Evolutionary conservation across 2,113 vertebrate genomes (phyloP), one percentile per base, ranked within the genome.

Genomic region (Tenebrosternarchus preto): DNA sequence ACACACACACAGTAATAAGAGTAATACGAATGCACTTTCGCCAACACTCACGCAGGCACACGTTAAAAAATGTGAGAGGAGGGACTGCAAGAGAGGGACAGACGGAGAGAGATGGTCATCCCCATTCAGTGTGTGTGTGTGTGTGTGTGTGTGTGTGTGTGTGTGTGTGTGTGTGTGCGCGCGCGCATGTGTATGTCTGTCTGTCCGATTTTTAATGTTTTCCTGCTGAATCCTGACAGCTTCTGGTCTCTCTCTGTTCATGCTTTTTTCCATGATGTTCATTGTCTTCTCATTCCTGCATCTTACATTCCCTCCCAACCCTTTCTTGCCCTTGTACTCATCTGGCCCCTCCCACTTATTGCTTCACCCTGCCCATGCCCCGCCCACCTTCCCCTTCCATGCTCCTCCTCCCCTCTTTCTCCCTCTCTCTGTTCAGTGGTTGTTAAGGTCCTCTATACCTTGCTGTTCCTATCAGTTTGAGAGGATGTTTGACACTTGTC

Each of bases 381-480:
- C 81, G 85, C 82, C 33, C 75, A 64, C 83, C 1, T 87, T 79
- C n/a, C 84, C 76, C 77, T 87, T 83, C 88, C 67, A 2, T 29
- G 25, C 25, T 15, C 9, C 7, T 29, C 1, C 16, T 64, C 12
- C 19, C 17, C 80, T 80, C 56, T 85, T 80, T 87, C 68, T 89
- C 77, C 77, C 76, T 73, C 83, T 89, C 24, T 78, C 78, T 76
- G 78, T 78, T 67, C 90, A 96, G 95, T 93, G 92, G 78, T 88
- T 96, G 90, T 91, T 96, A 88, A 93, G 94, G 90, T 95, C 94
- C 83, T 93, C 91, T 83, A 89, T 94, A 80, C 95, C 94, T 80
- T 90, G 93, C 91, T 97, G 95, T 83, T 95, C 95, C 24, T 93
- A 95, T 88, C 95, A 96, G 76, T 95, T 89, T 84, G 93, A 95